A percentile compares a stretch with the other conserved stretches of the same genome.
Evolutionary conservation across 53 echinoderm and acorn worm species (phyloP).

Genomic region (Arbacia lixula): DNA sequence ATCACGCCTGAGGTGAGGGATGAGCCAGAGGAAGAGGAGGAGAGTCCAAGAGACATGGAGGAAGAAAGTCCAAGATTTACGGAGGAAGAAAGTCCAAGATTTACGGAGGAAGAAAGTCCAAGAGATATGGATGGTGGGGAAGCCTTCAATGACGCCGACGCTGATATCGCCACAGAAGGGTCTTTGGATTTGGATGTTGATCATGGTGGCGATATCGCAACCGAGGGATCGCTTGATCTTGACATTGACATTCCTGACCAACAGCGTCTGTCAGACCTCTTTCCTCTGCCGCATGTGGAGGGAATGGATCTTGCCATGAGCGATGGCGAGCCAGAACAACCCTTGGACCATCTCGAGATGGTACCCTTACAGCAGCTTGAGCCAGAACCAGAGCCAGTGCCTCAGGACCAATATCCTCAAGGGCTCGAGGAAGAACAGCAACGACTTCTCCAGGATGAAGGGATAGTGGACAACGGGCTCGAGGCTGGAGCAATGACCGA

Average conservation of each 20-base stretch:
- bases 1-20: not conserved
- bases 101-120: not conserved
- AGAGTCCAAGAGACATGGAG: not conserved
- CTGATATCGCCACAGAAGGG: conserved; percentile 35
- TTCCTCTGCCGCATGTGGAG: conserved; percentile 5
- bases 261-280: not conserved
- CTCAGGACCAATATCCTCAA: not conserved
- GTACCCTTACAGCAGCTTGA: not conserved
- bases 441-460: conserved; percentile 17
- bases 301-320: conserved; percentile 9
- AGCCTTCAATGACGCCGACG: conserved; percentile 4
- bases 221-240: conserved; percentile 29
- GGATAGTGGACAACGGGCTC: not conserved
- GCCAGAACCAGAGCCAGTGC: not conserved
- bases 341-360: not conserved
- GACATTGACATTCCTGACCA: conserved; percentile 26
- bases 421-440: not conserved
- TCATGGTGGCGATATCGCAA: conserved; percentile 19
- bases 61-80: not conserved
- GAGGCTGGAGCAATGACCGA: conserved; percentile 34
- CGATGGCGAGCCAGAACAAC: conserved; percentile 23
- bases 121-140: conserved; percentile 19
- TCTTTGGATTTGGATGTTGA: conserved; percentile 32
- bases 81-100: not conserved
- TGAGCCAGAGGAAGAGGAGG: not conserved